Evolutionary conservation across 2,797 vertebrate genomes (phyloP), one percentile per base, ranked within the genome.

Genomic region (Limosa lapponica): DNA sequence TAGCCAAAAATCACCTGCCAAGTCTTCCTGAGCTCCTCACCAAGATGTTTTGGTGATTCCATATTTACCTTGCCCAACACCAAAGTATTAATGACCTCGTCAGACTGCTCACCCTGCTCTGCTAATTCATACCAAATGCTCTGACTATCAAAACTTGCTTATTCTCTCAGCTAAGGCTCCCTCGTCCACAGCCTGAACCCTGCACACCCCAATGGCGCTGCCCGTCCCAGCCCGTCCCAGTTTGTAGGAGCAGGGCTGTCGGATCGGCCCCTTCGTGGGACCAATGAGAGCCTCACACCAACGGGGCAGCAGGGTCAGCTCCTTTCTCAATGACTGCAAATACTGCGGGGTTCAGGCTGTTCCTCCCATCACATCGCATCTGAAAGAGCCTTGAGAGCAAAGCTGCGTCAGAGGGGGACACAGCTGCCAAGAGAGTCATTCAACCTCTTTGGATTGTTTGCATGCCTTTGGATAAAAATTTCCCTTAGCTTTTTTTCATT

Each of bases 321-420:
- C 32, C 81, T 93, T 96, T 94, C 85, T 12, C 96, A 96, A 93
- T 36, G 22, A 88, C 52, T 71, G 94, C 91, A 96, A 97, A 96
- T 41, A 97, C 36, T 39, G 41, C 5, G 41, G 25, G 18, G 89
- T 54, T 94, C 85, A 77, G 70, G 58, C 43, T 52, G 91, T 95
- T 87, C 92, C 65, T 37, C 71, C 48, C 44, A 51, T 17, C 61
- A 2, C 1, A 13, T 27, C 19, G 0, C 82, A 92, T 57, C 52
- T 36, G 39, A 81, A 91, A 93, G 70, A 92, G 67, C 93, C 92
- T 96, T 96, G 97, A 87, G 64, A 96, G 71, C 59, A 66, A 22
- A 94, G 80, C 72, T 95, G 89, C 34, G 58, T 96, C 96, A 95
- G 28, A 90, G 73, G 0, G 6, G 34, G 20, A 27, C 71, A 66